Evolutionary conservation across 2,888 invertebrate genomes (phyloP), one percentile per base, ranked within the genome.

Genomic region (Punctoribates punctum): DNA sequence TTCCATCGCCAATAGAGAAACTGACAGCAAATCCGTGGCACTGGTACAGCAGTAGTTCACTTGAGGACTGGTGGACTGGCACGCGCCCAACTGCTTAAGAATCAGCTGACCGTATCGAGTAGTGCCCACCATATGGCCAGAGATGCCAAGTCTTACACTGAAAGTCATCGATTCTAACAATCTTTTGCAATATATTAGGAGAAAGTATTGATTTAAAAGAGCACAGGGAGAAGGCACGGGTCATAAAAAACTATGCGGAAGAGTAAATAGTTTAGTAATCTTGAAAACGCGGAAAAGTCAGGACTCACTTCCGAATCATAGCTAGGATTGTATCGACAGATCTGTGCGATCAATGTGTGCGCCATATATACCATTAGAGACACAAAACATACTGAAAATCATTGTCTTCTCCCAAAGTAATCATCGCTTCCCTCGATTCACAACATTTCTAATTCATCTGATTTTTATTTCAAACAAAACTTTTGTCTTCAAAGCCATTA

Each of bases 41-140:
- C 9, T 15, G 48, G 9, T 48, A 15, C 48, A 48, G 13, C 17
- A 11, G 48, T 48, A 48, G 48, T n/a, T 8, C 54, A 11, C 54
- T 8, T 54, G 54, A 46, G 15, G 5, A 54, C 54, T 54, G 20
- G 17, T n/a, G 9, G 54, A 6, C 34, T 65, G 65, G 65, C 65
- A 65, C 65, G 65, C 65, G 65, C 17, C n/a, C 29, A 65, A 34
- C 65, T 34, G 65, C 65, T 65, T 34, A 3, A 25, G 3, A 65
- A 29, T 65, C 17, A 65, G 65, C 34, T 65, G 65, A 65, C 65
- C 65, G 65, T 29, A 60, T 65, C 65, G 65, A 65, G 6, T 65
- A 34, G 65, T 15, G 65, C 34, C 65, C 65, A 65, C n/a, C n/a
- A n/a, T 65, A 65, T 65, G 65, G 65, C 6, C 34, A 25, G 57